phyloP scores from a whole-genome alignment of 2,797 vertebrate genomes.

The Galaxias olidus region DNA sequence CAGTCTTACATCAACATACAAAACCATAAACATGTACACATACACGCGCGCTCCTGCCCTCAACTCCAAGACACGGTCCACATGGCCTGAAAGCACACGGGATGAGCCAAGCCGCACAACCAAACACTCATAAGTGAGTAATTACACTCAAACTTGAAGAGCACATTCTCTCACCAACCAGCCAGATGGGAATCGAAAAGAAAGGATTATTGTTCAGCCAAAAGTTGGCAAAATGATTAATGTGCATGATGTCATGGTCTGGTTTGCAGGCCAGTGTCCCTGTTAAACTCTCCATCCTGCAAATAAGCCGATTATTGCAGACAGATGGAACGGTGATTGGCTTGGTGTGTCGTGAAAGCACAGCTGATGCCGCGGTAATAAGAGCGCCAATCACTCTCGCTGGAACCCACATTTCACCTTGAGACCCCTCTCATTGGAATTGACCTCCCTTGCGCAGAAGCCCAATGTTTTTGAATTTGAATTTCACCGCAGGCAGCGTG shows the following conservation, averaged over 20 bases:
- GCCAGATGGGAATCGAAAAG: slow-evolving; percentile 40
- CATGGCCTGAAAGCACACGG: slow-evolving; percentile 15
- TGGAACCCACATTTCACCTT: too few species aligned
- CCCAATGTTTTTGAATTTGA: too few species aligned
- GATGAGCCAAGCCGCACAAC: slow-evolving; percentile 28
- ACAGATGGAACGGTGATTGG: slow-evolving; percentile 34
- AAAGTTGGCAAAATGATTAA: slow-evolving; percentile 38
- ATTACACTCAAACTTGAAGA: slow-evolving; percentile 38
- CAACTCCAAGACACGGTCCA: slow-evolving; percentile 12
- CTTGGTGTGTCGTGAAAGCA: slow-evolving; percentile 32
- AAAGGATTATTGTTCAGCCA: slow-evolving; percentile 38
- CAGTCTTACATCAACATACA: neutral
- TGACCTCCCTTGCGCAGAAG: too few species aligned
- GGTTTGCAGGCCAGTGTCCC: slow-evolving; percentile 39
- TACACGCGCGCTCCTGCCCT: neutral
- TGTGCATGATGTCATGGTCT: slow-evolving; percentile 48
- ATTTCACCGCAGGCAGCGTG: too few species aligned
- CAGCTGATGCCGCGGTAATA: slow-evolving; percentile 34
- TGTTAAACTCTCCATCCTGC: slow-evolving; percentile 32
- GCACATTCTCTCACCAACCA: slow-evolving; percentile 44
- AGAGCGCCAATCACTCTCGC: neutral
- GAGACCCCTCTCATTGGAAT: too few species aligned
- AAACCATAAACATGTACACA: slow-evolving; percentile 3
- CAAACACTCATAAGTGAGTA: slow-evolving; percentile 31
- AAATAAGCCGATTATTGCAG: slow-evolving; percentile 45